Evolutionary conservation across 1,140 invertebrate species (phyloP).

Genomic region (Sinella curviseta): DNA sequence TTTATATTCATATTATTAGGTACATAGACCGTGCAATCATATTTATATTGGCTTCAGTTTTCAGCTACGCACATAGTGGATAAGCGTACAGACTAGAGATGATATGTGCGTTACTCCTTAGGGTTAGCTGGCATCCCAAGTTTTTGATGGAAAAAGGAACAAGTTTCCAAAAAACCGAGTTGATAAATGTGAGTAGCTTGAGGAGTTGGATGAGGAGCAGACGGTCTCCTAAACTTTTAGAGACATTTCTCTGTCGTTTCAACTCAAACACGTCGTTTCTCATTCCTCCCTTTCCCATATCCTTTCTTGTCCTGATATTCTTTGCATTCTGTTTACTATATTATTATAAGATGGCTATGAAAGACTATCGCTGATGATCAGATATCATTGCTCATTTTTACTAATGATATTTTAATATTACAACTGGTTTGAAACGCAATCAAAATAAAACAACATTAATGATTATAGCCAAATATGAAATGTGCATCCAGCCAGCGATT

Average conservation of each 20-base stretch:
- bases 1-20: not conserved
- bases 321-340: not conserved
- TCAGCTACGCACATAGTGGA: no score
- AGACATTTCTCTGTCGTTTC: slow-evolving; percentile 48
- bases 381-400: no score
- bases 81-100: no score
- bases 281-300: slow-evolving; percentile 34
- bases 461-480: no score
- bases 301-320: slow-evolving; percentile 9
- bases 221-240: slow-evolving; percentile 46
- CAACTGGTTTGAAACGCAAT: no score
- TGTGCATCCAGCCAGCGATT: no score
- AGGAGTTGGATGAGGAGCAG: slow-evolving; percentile 44
- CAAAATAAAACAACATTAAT: no score
- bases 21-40: not conserved
- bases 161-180: slow-evolving; percentile 17
- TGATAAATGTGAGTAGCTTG: slow-evolving; percentile 43
- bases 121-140: not conserved
- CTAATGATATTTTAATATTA: no score
- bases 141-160: not conserved
- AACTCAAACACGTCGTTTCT: slow-evolving; percentile 44
- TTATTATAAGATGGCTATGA: no score
- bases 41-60: no score
- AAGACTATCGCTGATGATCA: no score
- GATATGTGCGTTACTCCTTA: no score